Evolutionary conservation across 2,888 invertebrate species (phyloP).

Genomic region (Limenitis camilla): DNA sequence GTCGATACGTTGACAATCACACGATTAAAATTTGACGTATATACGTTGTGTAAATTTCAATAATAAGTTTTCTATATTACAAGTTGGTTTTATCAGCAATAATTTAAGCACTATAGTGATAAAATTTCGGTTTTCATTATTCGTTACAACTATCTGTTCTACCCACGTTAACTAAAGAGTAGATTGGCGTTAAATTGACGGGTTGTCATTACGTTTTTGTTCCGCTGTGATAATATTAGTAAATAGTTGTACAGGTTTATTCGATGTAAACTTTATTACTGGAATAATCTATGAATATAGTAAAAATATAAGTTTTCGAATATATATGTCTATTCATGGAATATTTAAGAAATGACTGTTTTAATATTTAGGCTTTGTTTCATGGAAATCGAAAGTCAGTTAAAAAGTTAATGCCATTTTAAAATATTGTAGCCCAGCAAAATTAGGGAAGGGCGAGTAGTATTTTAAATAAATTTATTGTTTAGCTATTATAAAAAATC

Average conservation of each 20-base stretch:
- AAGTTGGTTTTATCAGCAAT: slow-evolving; percentile 14
- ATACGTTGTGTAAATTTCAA: slow-evolving; percentile 10
- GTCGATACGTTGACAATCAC: slow-evolving; percentile 23
- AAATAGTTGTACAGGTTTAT: slow-evolving; percentile 3
- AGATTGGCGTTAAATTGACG: slow-evolving; percentile 21
- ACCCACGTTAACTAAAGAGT: slow-evolving; percentile 19
- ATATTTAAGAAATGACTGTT: too few species aligned
- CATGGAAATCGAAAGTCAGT: too few species aligned
- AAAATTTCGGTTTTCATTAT: slow-evolving; percentile 21
- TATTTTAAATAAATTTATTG: too few species aligned
- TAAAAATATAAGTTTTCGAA: too few species aligned
- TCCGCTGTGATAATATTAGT: not conserved
- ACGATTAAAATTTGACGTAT: slow-evolving; percentile 24
- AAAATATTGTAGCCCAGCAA: too few species aligned
- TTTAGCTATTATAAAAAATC: not conserved
- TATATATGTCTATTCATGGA: too few species aligned
- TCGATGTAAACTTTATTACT: not conserved
- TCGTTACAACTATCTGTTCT: slow-evolving; percentile 16
- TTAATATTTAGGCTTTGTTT: too few species aligned
- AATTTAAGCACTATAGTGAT: slow-evolving; percentile 13
- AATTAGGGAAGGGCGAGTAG: too few species aligned
- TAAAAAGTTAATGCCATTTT: too few species aligned
- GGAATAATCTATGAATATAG: not conserved
- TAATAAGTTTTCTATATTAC: slow-evolving; percentile 17
- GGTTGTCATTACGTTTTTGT: slow-evolving; percentile 9